Base-by-base conservation (phyloP, 2,797 vertebrate genomes). In the Sphenopsis melanotis region DNA sequence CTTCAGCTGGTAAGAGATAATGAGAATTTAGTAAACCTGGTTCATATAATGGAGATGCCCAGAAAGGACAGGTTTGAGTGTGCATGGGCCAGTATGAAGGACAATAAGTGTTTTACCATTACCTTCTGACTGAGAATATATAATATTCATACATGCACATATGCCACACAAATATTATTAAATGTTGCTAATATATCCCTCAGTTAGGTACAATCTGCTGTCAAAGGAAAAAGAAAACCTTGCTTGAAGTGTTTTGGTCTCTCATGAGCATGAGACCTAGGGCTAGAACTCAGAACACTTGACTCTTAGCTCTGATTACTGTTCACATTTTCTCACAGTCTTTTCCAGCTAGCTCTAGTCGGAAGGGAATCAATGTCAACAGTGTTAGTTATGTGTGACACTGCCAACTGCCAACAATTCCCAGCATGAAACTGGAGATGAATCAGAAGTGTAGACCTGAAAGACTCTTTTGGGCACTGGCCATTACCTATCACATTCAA, bases 1-100 rank as follows among this genome's bases (percentile, higher is more conserved):
- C n/a, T 77, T 94, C 89, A 50, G 22, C 94, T 95, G 47, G 8
- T 49, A 76, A 87, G 26, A 89, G n/a, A 79, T 10, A 65, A 81
- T 19, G 10, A 20, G 12, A 80, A 64, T 39, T 82, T 64, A 87
- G 30, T 82, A 39, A 93, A 64, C 2, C 5, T 70, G 3, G 6
- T 69, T 70, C 19, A 60, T 72, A 7, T 11, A 34, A 70, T 0
- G 10, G 75, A 56, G 8, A 32, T 15, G 46, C 6, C 11, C 36
- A 65, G 42, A 66, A 84, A 61, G 12, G 8, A 18, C 7, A 39
- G 11, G 8, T 49, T 60, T 66, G n/a, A 64, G 44, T 41, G 34
- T 20, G 2, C 18, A 5, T 12, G n/a, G 36, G 4, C 20, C 36
- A 55, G 4, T 50, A 39, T 61, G 30, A 86, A 70, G 19, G 29